Conservation (phyloP, 2,113 vertebrate species). For the Mionectes macconnelli region DNA sequence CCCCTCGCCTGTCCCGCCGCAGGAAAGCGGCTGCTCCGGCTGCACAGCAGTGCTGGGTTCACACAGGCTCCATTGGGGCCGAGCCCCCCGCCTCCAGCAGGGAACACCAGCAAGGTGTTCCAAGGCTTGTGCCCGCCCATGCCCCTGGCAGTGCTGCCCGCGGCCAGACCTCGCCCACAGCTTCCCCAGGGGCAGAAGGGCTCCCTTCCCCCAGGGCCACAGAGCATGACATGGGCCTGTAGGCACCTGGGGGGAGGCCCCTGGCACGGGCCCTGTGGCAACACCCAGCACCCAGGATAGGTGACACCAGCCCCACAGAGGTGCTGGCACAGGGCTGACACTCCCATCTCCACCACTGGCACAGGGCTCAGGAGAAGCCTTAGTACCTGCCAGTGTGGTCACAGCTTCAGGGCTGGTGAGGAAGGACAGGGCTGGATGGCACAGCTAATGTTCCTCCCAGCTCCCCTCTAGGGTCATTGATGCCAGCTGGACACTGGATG, state of each 20-base stretch:
- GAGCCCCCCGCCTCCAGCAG: fast-evolving
- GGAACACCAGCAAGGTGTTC: fast-evolving
- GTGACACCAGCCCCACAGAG: background rate
- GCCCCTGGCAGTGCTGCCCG: background rate
- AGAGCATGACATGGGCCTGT: fast-evolving
- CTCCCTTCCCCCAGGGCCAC: background rate
- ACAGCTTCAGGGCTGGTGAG: background rate
- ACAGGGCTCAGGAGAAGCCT: background rate
- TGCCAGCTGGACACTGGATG: fast-evolving
- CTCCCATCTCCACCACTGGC: background rate
- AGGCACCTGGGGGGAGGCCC: fast-evolving
- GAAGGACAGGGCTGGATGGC: fast-evolving
- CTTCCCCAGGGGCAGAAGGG: background rate
- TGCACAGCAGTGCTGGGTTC: fast-evolving
- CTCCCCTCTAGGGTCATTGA: background rate
- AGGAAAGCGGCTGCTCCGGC: background rate
- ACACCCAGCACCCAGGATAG: fast-evolving
- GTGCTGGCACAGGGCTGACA: fast-evolving
- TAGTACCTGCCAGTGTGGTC: background rate
- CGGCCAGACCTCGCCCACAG: fast-evolving
- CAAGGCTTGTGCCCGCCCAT: fast-evolving
- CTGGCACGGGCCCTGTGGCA: fast-evolving
- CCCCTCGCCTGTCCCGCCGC: background rate
- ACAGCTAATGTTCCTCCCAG: fast-evolving
- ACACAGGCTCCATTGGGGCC: fast-evolving